These are phyloP conservation scores for Callipepla squamata DNA, from an alignment of 2,113 vertebrate genomes.

Conservation along the genomic window DNA sequence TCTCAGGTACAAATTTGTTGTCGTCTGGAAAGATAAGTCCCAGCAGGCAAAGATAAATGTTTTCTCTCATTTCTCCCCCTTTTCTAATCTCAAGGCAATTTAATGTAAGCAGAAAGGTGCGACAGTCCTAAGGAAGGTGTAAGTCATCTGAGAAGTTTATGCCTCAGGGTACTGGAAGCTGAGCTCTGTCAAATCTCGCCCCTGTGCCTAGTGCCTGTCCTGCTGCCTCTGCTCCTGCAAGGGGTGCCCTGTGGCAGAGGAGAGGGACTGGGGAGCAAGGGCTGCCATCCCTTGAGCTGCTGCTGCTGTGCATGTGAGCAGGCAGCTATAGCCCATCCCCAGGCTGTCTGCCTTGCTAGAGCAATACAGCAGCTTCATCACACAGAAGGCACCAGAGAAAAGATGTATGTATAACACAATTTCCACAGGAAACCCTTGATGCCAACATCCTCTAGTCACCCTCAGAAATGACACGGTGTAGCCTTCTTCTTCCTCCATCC, in stretches of 20 bases:
- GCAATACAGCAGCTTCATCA: not conserved
- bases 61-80: not conserved
- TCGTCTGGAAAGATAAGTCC: not conserved
- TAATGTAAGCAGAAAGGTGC: not conserved
- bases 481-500: not conserved
- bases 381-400: not conserved
- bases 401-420: not conserved
- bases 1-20: not conserved
- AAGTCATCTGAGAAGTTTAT: not conserved
- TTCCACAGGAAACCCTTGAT: rapidly evolving
- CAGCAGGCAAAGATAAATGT: not conserved
- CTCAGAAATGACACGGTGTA: not conserved
- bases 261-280: not conserved
- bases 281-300: not conserved
- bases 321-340: not conserved
- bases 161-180: not conserved
- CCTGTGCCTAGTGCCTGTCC: rapidly evolving
- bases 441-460: not conserved
- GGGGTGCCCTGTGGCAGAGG: not conserved
- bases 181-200: not conserved
- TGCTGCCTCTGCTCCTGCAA: not conserved
- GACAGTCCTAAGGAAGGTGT: not conserved
- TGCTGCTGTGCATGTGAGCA: not conserved
- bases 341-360: not conserved
- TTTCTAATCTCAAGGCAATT: constrained; percentile 4